Conservation (phyloP, 2,113 vertebrate species). For the Ictalurus punctatus region DNA sequence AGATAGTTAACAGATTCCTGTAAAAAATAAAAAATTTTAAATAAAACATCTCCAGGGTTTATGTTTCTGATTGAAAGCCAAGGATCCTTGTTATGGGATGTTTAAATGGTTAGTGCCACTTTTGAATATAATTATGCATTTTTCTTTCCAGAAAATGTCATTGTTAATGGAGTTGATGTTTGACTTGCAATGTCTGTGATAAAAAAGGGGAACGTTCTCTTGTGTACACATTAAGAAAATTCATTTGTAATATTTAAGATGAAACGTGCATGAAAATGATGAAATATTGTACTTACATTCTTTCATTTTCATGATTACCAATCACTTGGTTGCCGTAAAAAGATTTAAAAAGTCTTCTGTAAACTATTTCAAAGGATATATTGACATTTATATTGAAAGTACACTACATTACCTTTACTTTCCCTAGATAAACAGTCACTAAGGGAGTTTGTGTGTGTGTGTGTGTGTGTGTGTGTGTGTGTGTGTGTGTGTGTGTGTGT, state of each 20-base stretch:
- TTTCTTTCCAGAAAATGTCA: neutral
- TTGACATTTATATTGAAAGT: neutral
- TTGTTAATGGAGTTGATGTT: neutral
- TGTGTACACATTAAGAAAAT: no score
- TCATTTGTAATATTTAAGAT: neutral
- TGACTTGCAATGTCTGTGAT: neutral
- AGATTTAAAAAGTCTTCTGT: neutral
- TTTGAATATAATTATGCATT: neutral
- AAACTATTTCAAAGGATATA: neutral
- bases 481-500: neutral
- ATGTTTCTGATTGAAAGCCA: neutral
- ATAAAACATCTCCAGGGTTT: neutral
- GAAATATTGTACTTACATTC: no score
- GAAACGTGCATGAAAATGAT: neutral
- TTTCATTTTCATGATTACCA: neutral
- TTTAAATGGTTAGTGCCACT: neutral
- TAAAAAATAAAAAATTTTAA: neutral
- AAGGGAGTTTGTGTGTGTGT: no score
- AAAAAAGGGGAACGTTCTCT: neutral
- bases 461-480: no score
- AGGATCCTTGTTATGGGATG: neutral
- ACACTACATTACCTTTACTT: neutral
- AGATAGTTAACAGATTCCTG: neutral
- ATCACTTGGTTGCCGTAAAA: neutral
- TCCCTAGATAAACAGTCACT: no score